A percentile compares a stretch with the other conserved stretches of the same genome.
Conservation (phyloP, 2,113 vertebrate species). For the Actenoides hombroni region DNA sequence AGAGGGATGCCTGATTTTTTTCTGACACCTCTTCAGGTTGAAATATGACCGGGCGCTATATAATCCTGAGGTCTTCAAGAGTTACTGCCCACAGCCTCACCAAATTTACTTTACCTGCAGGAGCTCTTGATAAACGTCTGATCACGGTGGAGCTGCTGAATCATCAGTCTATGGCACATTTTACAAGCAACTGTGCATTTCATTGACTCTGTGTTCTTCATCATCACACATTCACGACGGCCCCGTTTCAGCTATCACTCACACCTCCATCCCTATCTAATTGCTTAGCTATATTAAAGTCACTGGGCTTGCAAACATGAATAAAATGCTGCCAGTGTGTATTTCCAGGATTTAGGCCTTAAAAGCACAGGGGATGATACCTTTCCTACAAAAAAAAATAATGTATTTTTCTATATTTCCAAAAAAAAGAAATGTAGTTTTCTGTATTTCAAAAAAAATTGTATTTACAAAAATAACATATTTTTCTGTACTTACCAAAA, state of each 20-base stretch:
- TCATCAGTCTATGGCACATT: background rate
- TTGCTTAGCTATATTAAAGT: background rate
- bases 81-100: background rate
- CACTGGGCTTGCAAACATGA: background rate
- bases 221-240: background rate
- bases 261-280: background rate
- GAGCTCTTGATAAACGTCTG: constrained; percentile 4
- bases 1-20: background rate
- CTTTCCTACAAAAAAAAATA: background rate
- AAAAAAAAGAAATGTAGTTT: too few species aligned
- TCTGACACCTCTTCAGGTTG: background rate
- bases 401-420: background rate
- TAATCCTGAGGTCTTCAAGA: background rate
- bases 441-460: too few species aligned
- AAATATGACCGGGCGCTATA: background rate
- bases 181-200: constrained; percentile 6
- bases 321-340: background rate
- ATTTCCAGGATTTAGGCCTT: background rate
- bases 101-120: constrained; percentile 31
- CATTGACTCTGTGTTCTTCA: background rate
- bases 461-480: background rate
- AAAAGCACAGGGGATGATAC: background rate
- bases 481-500: background rate
- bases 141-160: constrained; percentile 24
- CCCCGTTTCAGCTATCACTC: background rate